Evolutionary conservation across 1,140 invertebrate genomes (phyloP).

Genomic region (Bombus sylvicola): DNA sequence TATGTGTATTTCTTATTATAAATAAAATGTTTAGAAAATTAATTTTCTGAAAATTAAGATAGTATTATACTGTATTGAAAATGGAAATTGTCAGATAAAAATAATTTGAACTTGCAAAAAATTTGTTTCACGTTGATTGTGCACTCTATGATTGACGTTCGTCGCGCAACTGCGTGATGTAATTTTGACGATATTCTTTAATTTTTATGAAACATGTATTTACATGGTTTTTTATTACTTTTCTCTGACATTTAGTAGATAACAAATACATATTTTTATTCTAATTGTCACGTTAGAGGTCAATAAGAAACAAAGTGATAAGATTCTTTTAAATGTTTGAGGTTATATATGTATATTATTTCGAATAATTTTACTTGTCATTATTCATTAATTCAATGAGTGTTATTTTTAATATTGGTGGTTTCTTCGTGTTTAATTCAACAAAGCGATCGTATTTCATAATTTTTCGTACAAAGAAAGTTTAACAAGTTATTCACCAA

Average conservation of each 20-base stretch:
- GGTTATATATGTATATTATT: slow-evolving; percentile 9
- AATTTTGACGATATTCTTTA: neutral
- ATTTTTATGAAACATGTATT: neutral
- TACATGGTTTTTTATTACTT: neutral
- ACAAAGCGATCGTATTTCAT: neutral
- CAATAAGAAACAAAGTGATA: neutral
- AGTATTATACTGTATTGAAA: neutral
- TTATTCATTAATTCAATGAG: neutral
- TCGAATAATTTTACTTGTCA: neutral
- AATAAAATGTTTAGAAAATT: neutral
- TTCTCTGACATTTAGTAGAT: neutral
- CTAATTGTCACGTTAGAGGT: neutral
- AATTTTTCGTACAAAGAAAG: neutral
- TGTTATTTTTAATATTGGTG: neutral
- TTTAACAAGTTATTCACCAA: neutral
- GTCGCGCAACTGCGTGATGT: neutral
- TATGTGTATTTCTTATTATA: neutral
- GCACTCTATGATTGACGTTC: no score
- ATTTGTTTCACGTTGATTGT: neutral
- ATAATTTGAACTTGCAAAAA: neutral
- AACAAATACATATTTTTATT: neutral
- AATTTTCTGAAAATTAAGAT: neutral
- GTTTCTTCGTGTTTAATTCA: neutral
- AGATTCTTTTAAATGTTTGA: neutral
- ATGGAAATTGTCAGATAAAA: neutral